Conservation (phyloP, 2,113 vertebrate species). For the Brachypteracias leptosomus region DNA sequence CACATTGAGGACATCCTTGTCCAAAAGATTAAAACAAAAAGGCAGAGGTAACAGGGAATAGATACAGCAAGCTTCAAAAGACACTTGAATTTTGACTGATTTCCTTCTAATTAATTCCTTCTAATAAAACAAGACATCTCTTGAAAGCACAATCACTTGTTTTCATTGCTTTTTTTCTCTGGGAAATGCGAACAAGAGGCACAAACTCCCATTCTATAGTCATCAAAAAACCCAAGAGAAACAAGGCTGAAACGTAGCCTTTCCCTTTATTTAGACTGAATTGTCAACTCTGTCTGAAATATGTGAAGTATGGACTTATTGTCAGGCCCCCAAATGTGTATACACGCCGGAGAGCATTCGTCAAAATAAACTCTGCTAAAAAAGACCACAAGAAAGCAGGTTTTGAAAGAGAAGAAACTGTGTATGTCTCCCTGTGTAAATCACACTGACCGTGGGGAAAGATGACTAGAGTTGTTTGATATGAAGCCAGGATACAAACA, state of each 20-base stretch:
- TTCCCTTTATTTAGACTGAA: not conserved
- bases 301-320: not conserved
- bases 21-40: not conserved
- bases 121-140: not conserved
- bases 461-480: not conserved
- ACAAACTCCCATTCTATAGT: not conserved
- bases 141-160: not conserved
- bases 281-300: not conserved
- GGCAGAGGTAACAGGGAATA: not conserved
- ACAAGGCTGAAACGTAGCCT: not conserved
- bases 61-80: not conserved
- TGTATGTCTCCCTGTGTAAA: not conserved
- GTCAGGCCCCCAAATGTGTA: not conserved
- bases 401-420: not conserved
- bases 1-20: not conserved
- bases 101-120: not conserved
- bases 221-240: not conserved
- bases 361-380: not conserved
- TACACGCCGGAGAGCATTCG: not conserved
- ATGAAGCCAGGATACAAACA: not conserved
- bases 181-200: not conserved
- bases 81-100: not conserved
- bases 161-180: not conserved
- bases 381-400: not conserved
- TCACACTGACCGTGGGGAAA: not conserved